Evolutionary conservation across 30 jellyfish, hydroid and myxozoan genomes (phyloP).

Genomic region (Cassiopea andromeda): DNA sequence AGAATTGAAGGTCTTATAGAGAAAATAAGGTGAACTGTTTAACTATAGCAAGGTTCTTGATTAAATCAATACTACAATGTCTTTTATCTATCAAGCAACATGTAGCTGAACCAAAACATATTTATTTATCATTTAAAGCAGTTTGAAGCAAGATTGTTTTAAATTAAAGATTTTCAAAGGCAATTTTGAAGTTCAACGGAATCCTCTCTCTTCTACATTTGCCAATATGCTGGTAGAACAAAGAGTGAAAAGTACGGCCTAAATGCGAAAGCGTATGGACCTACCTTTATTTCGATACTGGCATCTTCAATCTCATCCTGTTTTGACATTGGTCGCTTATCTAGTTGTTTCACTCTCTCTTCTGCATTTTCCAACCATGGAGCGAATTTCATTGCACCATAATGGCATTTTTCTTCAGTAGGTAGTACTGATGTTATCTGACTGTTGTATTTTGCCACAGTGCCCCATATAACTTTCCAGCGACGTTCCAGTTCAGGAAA

Average conservation of each 20-base stretch:
- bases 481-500: constrained; percentile 54
- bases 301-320: constrained; percentile 40
- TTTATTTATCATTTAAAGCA: no score
- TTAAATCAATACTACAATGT: no score
- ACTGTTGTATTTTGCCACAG: constrained; percentile 61
- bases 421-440: constrained; percentile 92
- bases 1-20: no score
- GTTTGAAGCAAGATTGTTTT: no score
- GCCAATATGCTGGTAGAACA: not conserved
- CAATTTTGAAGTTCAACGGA: no score
- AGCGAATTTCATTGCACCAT: constrained; percentile 61
- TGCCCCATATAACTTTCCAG: constrained; percentile 62
- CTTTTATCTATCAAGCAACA: no score
- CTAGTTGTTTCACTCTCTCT: constrained; percentile 48
- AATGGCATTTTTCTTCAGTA: constrained; percentile 79
- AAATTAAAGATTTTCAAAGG: no score
- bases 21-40: no score
- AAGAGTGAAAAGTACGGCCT: not conserved
- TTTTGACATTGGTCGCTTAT: constrained; percentile 40
- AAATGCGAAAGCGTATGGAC: not conserved
- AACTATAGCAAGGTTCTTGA: no score
- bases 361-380: constrained; percentile 94
- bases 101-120: no score
- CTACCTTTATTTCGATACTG: constrained; percentile 48
- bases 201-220: not conserved